Base-by-base conservation (phyloP, 2,797 vertebrate genomes). In the Podarcis siculus region DNA sequence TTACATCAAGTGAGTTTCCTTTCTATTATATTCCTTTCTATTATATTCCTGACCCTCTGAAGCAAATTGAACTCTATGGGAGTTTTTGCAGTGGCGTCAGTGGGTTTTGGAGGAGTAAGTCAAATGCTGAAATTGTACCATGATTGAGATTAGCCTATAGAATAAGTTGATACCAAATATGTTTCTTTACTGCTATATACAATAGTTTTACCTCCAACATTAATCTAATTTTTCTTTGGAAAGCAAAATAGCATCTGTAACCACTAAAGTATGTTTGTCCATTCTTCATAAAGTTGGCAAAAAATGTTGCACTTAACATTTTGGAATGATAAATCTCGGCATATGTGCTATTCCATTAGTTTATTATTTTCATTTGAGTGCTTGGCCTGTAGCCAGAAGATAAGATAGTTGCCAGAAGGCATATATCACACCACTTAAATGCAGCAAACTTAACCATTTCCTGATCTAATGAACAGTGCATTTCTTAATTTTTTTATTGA, bases 181-280 rank as follows among this genome's bases (percentile, higher is more conserved):
- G 0, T 86, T 93, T 89, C 32, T 42, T 87, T 66, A 19, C 27
- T 79, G n/a, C 3, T 72, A 35, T 32, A 88, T 90, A 82, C 13
- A 87, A 64, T 0, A 0, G 71, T 75, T 15, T 3, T 0, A 90
- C 2, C 17, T 1, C 27, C 49, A 90, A 75, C 78, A 77, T 37
- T 87, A 89, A 89, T 67, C 45, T 82, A 69, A 55, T 67, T 66
- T 81, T n/a, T 37, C 86, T 49, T 10, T 17, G 79, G 3, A 87
- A n/a, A 83, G 64, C 0, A 93, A 93, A 77, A 39, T 83, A 61
- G 0, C 8, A 80, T 82, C 73, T 92, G 89, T 90, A 91, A 87
- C 45, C 35, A 85, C 9, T 17, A 35, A 42, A 49, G 27, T 0
- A 0, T 76, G 32, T 69, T 90, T 82, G 64, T 84, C 32, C 12